Conservation (phyloP, 2,888 invertebrate genomes). For the Vannuccia rotundouncinata region DNA sequence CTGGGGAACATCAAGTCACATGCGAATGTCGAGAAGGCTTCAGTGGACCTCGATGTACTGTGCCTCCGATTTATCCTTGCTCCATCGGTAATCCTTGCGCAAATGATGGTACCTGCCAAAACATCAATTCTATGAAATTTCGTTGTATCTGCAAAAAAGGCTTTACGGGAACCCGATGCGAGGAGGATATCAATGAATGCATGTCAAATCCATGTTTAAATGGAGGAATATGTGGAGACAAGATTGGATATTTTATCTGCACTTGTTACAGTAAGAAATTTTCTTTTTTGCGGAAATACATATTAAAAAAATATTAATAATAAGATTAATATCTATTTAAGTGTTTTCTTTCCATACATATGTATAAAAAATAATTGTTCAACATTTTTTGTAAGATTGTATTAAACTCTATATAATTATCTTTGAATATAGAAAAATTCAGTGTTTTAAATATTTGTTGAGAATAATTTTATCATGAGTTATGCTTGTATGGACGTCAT, state of each 20-base stretch:
- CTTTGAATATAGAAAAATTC: too few species aligned
- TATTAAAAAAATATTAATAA: too few species aligned
- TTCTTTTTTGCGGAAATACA: too few species aligned
- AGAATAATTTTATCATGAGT: too few species aligned
- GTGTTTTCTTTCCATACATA: background rate
- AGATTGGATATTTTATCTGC: constrained; percentile 69
- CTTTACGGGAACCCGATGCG: background rate
- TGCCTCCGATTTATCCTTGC: background rate
- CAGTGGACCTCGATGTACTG: background rate
- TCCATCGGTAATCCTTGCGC: background rate
- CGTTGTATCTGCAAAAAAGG: background rate
- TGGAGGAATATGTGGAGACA: constrained; percentile 72
- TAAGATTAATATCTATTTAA: background rate
- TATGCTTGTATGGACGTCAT: too few species aligned
- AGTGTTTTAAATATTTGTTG: too few species aligned
- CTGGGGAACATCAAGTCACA: background rate
- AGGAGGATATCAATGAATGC: constrained; percentile 65
- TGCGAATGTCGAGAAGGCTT: background rate
- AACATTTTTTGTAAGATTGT: background rate
- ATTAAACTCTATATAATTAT: background rate
- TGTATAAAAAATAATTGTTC: background rate
- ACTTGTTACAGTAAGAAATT: background rate
- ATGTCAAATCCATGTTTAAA: constrained; percentile 70
- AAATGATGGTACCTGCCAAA: background rate
- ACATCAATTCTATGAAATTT: background rate